Base-by-base conservation (phyloP, 2,888 invertebrate genomes). In the Diploptera punctata region DNA sequence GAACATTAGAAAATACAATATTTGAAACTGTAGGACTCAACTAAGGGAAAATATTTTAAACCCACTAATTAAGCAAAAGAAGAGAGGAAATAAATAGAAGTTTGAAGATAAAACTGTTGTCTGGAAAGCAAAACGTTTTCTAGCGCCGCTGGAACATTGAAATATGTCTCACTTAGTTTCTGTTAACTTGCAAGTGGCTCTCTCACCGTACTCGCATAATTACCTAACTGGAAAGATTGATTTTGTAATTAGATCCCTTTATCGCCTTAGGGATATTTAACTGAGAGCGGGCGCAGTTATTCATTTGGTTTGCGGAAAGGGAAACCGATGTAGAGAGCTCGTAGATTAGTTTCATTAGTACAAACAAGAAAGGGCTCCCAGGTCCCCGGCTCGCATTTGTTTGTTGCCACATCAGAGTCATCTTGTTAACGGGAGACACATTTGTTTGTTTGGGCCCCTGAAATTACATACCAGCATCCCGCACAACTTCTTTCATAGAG, bases 161-260 rank as follows among this genome's bases (percentile, higher is more conserved):
- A 68, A 73, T 73, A 71, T 73, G 38, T 68, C 71, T 54, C 71
- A 73, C 73, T 73, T 73, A 68, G 73, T 71, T 61, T n/a, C 65
- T 67, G 16, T 61, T 60, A 73, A 73, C 70, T 60, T 60, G 54
- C 62, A 31, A 31, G 65, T 26, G 43, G 29, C 24, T 38, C 60
- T 24, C 31, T 16, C 19, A 29, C 54, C 29, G 13, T 44, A 13
- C n/a, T 44, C 13, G 54, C 61, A 71, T 73, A 73, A 73, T 73
- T 73, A 73, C 71, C 61, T 71, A 49, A 47, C 68, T 57, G 70
- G 67, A 68, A 54, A 74, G 74, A 74, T 74, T 74, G 74, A 74
- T 74, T 74, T 72, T 74, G 72, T 72, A 70, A 74, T 74, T 72
- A 74, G 72, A 57, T 70, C 61, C 71, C 68, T 72, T 72, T 74